Evolutionary conservation across 2,888 invertebrate species (phyloP).

Genomic region (Synergus gifuensis): DNA sequence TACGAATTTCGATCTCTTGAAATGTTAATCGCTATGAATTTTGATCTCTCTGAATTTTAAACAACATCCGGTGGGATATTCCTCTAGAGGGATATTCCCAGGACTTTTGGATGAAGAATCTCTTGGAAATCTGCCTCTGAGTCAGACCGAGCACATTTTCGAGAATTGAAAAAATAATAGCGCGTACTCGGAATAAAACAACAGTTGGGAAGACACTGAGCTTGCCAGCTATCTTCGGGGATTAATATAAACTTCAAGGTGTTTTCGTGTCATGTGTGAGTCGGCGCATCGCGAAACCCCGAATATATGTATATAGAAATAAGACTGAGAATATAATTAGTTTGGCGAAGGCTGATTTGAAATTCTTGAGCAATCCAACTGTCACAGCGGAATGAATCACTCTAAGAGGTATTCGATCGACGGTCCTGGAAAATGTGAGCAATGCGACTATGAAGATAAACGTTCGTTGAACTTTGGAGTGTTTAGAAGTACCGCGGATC

Average conservation of each 20-base stretch:
- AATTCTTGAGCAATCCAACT: slow-evolving; percentile 61
- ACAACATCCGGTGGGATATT: background rate
- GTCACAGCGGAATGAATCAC: slow-evolving; percentile 51
- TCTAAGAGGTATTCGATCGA: slow-evolving; percentile 40
- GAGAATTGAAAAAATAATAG: slow-evolving; percentile 5
- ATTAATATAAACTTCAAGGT: slow-evolving; percentile 75
- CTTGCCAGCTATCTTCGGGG: slow-evolving; percentile 69
- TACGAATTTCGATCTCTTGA: too few relatives aligned
- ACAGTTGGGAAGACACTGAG: slow-evolving; percentile 68
- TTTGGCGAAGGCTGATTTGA: slow-evolving; percentile 70
- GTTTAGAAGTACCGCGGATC: background rate
- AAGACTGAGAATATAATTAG: slow-evolving; percentile 72
- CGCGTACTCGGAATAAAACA: slow-evolving; percentile 47
- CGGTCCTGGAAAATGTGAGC: slow-evolving; percentile 9
- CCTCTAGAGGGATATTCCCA: background rate
- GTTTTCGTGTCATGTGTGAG: slow-evolving; percentile 58
- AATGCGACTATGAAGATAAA: background rate
- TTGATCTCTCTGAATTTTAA: background rate
- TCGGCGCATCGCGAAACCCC: slow-evolving; percentile 56
- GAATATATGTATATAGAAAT: slow-evolving; percentile 47
- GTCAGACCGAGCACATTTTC: background rate
- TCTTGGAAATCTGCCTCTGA: background rate
- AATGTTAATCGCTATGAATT: background rate
- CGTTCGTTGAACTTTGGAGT: slow-evolving; percentile 26
- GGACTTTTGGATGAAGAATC: background rate